phyloP scores from a whole-genome alignment of 2,888 invertebrate species.

The Chamaedrilus cognettii region DNA sequence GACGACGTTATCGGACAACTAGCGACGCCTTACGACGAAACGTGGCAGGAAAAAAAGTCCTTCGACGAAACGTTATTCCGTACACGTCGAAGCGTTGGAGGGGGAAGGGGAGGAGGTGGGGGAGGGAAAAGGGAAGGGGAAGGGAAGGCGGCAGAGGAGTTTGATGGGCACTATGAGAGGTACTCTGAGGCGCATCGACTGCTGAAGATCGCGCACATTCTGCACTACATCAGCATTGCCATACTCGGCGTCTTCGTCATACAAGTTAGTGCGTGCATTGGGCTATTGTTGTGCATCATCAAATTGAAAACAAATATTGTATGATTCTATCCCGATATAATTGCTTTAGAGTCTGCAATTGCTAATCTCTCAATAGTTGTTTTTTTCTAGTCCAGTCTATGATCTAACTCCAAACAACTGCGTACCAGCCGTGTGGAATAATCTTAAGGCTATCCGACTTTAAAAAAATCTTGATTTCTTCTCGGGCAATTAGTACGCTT shows the following conservation, averaged over 20 bases:
- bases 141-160: background rate
- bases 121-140: background rate
- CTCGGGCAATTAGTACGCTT: no score
- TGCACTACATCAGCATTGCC: constrained; percentile 38
- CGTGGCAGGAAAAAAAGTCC: no score
- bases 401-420: no score
- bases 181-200: constrained; percentile 10
- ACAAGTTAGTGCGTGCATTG: constrained; percentile 28
- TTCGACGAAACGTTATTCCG: no score
- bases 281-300: background rate
- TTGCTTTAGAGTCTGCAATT: no score
- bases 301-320: background rate
- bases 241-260: constrained; percentile 39
- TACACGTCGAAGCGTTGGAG: background rate
- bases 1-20: no score
- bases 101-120: background rate
- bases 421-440: no score
- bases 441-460: no score
- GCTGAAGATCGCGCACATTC: constrained; percentile 33
- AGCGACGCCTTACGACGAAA: no score
- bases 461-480: no score
- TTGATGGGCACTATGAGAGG: background rate
- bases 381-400: no score
- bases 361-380: no score
- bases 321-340: background rate